phyloP scores from a whole-genome alignment of 2,797 vertebrate species.

The Lycodopsis pacificus region DNA sequence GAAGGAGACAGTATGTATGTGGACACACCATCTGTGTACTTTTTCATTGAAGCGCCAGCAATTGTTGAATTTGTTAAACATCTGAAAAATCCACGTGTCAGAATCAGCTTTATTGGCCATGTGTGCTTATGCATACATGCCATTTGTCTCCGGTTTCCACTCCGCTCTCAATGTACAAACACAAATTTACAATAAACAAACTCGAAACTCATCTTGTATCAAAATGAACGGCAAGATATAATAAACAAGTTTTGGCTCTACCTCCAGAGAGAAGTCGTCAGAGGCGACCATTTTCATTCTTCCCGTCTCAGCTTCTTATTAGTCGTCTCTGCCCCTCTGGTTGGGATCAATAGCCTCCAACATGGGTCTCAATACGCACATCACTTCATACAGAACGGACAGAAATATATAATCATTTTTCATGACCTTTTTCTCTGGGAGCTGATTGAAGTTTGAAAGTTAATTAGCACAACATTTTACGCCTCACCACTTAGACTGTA shows the following conservation, averaged over 20 bases:
- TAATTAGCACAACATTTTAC: not conserved
- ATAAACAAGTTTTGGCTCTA: not conserved
- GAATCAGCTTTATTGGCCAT: no score
- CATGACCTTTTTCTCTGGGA: not conserved
- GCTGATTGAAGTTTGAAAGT: not conserved
- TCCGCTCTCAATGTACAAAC: no score
- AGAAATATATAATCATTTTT: not conserved
- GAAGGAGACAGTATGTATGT: not conserved
- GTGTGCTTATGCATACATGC: no score
- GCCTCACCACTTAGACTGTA: not conserved
- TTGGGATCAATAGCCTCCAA: not conserved
- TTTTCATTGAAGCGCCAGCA: not conserved
- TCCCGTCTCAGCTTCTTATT: not conserved
- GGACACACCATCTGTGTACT: not conserved
- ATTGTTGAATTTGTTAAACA: not conserved
- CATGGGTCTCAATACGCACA: not conserved
- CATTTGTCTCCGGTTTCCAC: no score
- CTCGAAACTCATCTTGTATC: not conserved
- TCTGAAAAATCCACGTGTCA: not conserved
- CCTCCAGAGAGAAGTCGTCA: not conserved
- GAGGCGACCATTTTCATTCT: not conserved
- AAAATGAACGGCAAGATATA: not conserved
- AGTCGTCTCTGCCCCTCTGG: not conserved
- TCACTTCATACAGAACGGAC: not conserved
- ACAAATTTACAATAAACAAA: no score